Evolutionary conservation across 2,797 vertebrate genomes (phyloP).

Genomic region (Botia almorhae): DNA sequence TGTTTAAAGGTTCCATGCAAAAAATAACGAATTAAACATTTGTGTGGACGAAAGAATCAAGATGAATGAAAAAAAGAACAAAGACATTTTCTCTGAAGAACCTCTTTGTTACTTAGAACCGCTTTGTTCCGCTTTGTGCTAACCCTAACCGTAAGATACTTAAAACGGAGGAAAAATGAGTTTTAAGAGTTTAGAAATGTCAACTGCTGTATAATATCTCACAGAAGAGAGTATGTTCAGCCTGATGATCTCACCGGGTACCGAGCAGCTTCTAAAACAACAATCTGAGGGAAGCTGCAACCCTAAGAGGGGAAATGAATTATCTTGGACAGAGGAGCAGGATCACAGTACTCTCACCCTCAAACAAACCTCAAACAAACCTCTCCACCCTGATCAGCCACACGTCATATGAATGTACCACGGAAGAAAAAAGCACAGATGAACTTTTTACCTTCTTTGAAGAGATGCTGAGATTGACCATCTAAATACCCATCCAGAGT

Average conservation of each 20-base stretch:
- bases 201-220: background rate
- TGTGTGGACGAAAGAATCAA: no score
- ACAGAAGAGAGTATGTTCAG: background rate
- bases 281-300: background rate
- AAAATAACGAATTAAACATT: no score
- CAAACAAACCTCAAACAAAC: no score
- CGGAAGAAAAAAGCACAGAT: background rate
- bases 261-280: background rate
- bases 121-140: no score
- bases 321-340: constrained; percentile 1
- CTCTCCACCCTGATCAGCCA: constrained; percentile 3
- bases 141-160: no score
- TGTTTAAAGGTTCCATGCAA: no score
- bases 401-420: constrained; percentile 5
- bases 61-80: no score
- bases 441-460: background rate
- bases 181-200: background rate
- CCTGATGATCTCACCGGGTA: background rate
- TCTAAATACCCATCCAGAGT: constrained; percentile 5
- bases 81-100: no score
- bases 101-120: no score
- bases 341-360: background rate
- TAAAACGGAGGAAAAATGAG: background rate
- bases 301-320: background rate
- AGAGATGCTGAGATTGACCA: constrained; percentile 7